Evolutionary conservation across 2,113 vertebrate genomes (phyloP).

Genomic region (Epinephelus moara): DNA sequence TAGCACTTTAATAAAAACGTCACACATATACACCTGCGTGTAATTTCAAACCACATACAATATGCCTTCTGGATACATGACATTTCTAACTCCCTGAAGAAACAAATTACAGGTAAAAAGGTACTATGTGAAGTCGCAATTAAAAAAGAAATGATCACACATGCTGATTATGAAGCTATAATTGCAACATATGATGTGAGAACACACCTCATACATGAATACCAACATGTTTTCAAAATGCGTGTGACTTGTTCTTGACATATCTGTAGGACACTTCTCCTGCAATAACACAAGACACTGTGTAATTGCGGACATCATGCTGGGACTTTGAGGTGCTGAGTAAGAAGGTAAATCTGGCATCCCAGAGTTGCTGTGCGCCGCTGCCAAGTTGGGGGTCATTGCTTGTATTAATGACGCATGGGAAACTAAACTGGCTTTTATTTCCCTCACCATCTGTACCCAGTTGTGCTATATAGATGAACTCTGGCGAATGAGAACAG

Average conservation of each 20-base stretch:
- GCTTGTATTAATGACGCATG: slow-evolving; percentile 72
- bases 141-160: no score
- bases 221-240: not conserved
- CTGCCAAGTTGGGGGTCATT: slow-evolving; percentile 66
- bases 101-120: no score
- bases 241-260: not conserved
- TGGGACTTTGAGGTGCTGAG: slow-evolving; percentile 51
- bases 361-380: slow-evolving; percentile 23
- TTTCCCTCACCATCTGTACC: slow-evolving; percentile 67
- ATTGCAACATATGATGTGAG: not conserved
- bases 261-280: not conserved
- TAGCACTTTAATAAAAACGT: not conserved
- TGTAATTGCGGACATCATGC: slow-evolving; percentile 8
- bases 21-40: not conserved
- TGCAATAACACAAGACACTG: not conserved
- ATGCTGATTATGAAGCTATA: not conserved
- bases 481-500: slow-evolving; percentile 28
- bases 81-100: no score
- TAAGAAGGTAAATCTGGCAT: slow-evolving; percentile 55
- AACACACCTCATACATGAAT: not conserved
- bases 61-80: not conserved
- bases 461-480: slow-evolving; percentile 49
- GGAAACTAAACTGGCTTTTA: slow-evolving; percentile 68
- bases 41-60: not conserved
- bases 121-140: not conserved